A percentile compares a stretch with the other conserved stretches of the same genome.
Evolutionary conservation across 2,113 vertebrate species (phyloP).

Genomic region (Psilopogon haemacephalus): DNA sequence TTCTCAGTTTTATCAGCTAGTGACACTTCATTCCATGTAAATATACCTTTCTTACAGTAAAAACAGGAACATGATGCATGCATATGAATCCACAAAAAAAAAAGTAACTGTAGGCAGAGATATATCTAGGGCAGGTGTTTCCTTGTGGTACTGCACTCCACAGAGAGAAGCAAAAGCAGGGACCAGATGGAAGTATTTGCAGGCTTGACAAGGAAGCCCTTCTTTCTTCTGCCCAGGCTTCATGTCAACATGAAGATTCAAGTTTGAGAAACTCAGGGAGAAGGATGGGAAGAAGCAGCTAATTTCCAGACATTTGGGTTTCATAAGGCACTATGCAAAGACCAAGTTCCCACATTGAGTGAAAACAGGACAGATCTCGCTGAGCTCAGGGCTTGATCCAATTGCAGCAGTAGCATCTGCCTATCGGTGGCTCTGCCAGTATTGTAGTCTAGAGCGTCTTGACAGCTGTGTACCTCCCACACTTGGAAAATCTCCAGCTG

Average conservation of each 20-base stretch:
- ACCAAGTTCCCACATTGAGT: conserved; percentile 41
- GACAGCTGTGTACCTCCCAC: conserved; percentile 60
- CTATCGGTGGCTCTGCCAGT: conserved; percentile 33
- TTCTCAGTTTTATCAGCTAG: neutral
- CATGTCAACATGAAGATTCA: neutral
- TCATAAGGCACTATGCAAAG: conserved; percentile 6
- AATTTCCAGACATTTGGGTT: conserved; percentile 26
- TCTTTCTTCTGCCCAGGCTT: neutral
- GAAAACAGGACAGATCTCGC: neutral
- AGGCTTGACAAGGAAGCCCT: neutral
- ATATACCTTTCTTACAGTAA: neutral
- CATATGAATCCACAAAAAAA: neutral
- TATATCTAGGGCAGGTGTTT: neutral
- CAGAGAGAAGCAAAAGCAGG: neutral
- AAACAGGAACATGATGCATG: neutral
- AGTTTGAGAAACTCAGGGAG: neutral
- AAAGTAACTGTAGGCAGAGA: neutral
- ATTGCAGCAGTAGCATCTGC: conserved; percentile 52
- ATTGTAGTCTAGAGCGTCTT: conserved; percentile 33
- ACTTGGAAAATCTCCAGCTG: conserved; percentile 49
- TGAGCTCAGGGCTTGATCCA: conserved; percentile 16
- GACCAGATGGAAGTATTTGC: neutral
- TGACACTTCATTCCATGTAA: neutral
- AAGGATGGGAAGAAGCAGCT: neutral
- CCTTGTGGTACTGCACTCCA: neutral